Conservation (phyloP, 2,113 vertebrate genomes). For the Bambusicola thoracicus region DNA sequence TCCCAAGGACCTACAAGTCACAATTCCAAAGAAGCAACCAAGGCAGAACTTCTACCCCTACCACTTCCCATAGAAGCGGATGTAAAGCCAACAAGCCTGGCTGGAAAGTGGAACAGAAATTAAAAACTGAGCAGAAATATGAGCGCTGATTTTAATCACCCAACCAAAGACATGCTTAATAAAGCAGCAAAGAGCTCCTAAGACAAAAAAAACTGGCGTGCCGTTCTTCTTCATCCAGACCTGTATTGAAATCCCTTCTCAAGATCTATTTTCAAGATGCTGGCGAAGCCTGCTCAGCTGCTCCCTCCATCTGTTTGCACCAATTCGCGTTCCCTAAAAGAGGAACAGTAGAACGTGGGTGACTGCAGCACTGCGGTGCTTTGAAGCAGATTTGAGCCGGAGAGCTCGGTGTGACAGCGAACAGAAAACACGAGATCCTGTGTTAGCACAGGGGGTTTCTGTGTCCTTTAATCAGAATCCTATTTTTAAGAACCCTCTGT, state of each 20-base stretch:
- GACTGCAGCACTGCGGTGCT: background rate
- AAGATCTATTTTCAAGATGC: constrained; percentile 51
- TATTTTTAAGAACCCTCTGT: background rate
- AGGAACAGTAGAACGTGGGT: background rate
- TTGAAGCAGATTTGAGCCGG: background rate
- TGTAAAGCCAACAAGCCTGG: background rate
- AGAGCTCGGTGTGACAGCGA: background rate
- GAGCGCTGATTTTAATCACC: constrained; percentile 13
- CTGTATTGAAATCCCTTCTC: background rate
- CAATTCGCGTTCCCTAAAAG: constrained; percentile 25
- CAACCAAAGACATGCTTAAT: background rate
- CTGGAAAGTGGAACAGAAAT: constrained; percentile 2
- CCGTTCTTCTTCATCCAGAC: background rate
- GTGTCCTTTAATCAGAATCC: background rate
- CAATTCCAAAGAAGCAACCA: background rate
- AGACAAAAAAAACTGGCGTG: background rate
- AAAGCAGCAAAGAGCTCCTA: background rate
- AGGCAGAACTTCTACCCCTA: background rate
- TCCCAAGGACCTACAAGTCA: background rate
- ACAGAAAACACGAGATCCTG: background rate
- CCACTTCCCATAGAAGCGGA: background rate
- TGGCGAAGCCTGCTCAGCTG: constrained; percentile 40
- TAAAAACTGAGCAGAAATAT: background rate
- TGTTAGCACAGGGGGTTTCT: background rate
- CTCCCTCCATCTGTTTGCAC: constrained; percentile 57